Evolutionary conservation across 2,888 invertebrate genomes (phyloP).

Genomic region (Eupithecia subfuscata): DNA sequence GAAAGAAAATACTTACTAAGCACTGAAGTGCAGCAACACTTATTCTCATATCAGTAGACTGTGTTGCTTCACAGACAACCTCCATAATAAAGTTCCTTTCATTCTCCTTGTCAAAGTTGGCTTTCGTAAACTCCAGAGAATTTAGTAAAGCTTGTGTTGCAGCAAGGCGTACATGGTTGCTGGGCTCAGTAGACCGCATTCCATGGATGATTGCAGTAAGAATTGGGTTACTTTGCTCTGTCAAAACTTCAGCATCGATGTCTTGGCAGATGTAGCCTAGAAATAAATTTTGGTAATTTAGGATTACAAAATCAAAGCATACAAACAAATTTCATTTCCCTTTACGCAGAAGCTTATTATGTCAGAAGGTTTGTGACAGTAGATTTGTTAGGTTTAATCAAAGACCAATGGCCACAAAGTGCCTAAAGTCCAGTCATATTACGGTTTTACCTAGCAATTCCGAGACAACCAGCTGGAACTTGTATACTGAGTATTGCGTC

Average conservation of each 20-base stretch:
- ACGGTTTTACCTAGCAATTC: too few species aligned
- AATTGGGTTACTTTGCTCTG: constrained; percentile 97
- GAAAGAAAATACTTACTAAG: constrained; percentile 85
- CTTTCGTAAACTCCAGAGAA: constrained; percentile 98
- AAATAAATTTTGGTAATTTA: constrained; percentile 31
- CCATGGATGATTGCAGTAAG: constrained; percentile 99
- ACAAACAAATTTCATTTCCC: background rate
- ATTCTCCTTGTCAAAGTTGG: constrained; percentile 98
- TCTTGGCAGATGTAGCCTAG: constrained; percentile 97
- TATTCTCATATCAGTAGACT: constrained; percentile 95
- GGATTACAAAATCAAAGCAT: too few species aligned
- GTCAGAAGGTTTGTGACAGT: background rate
- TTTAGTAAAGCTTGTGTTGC: constrained; percentile 98
- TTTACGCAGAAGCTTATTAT: background rate
- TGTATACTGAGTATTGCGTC: too few species aligned
- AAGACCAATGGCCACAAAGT: too few species aligned
- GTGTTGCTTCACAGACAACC: constrained; percentile 99
- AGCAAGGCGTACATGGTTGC: constrained; percentile 96
- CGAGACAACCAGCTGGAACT: too few species aligned
- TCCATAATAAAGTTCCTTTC: constrained; percentile 99
- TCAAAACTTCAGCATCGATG: constrained; percentile 96
- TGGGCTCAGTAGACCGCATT: constrained; percentile 97
- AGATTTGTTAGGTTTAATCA: too few species aligned
- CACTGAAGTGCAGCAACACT: constrained; percentile 99
- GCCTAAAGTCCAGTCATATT: too few species aligned